Evolutionary conservation across 2,113 vertebrate genomes (phyloP), one percentile per base, ranked within the genome.

Genomic region (Corydoras maculifer): DNA sequence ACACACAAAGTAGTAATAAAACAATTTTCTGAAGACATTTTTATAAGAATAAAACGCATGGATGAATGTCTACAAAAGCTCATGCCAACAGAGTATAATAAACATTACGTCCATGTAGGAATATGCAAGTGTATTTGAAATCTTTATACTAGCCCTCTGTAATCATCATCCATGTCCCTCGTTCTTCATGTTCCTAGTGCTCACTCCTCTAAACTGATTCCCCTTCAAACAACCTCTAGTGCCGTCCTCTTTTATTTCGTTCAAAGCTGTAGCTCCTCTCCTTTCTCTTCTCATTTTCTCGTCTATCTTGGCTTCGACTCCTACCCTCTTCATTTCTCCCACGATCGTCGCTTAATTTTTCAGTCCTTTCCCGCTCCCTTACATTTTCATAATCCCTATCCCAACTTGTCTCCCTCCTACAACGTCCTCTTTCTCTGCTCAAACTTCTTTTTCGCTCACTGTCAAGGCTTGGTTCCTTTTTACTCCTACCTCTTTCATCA

Each of bases 251-350:
- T 58, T 50, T 55, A 29, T 11, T 65, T 64, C 57, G 13, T 4
- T 63, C 65, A 48, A 65, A 73, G 25, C 58, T 13, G 61, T 55
- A 18, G n/a, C 48, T 62, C 14, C 35, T 64, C 25, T 64, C 65
- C 15, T 5, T 59, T 2, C 13, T 35, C 50, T 43, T 25, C 0
- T 53, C n/a, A 3, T 15, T 51, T 51, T 13, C 9, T 35, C 11
- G 50, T 67, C 12, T 48, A 12, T 68, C 55, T 57, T 78, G 77
- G 64, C 13, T 76, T 58, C 72, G 69, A 80, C 77, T 82, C 51
- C 79, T 72, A 54, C 84, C 14, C 57, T 79, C 72, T 73, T 81
- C 75, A 80, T 82, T 70, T 69, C 69, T 78, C 80, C 79, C 74
- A 13, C 79, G 82, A 64, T 80, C 84, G 50, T 81, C 79, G 55